Evolutionary conservation across 2,113 vertebrate genomes (phyloP).

Genomic region (Azemiops feae): DNA sequence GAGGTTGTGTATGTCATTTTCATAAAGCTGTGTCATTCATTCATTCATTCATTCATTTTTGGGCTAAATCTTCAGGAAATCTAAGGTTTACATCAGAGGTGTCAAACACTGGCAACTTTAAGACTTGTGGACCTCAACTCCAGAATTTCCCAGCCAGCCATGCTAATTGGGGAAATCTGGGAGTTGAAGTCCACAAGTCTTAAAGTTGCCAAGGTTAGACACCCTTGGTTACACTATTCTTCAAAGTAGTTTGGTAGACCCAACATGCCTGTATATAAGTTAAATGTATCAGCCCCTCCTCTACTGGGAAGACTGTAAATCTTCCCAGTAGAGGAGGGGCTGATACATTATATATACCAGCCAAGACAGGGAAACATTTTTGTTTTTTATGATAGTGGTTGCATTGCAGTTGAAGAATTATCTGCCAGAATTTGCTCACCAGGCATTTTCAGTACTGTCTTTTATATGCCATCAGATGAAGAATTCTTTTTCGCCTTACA

Average conservation of each 20-base stretch:
- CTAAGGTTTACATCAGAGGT: background rate
- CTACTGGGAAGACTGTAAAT: background rate
- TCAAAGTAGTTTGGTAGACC: background rate
- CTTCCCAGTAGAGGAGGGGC: background rate
- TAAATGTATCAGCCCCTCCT: background rate
- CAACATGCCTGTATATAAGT: background rate
- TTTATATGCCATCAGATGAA: background rate
- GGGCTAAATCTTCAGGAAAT: background rate
- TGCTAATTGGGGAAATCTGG: background rate
- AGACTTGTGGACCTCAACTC: background rate
- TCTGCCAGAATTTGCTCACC: background rate
- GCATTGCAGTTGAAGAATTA: background rate
- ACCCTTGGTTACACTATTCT: background rate
- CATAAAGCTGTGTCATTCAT: background rate
- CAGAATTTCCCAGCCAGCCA: no score
- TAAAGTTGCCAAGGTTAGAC: background rate
- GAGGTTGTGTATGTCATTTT: background rate
- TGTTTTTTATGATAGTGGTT: background rate
- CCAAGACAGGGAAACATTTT: background rate
- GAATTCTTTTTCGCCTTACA: background rate
- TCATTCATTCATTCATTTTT: background rate
- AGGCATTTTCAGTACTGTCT: background rate
- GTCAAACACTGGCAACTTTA: background rate
- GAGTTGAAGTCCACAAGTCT: background rate
- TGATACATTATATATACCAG: background rate